Conservation (phyloP, 2,113 vertebrate species). For the Notarius quadriscutis region DNA sequence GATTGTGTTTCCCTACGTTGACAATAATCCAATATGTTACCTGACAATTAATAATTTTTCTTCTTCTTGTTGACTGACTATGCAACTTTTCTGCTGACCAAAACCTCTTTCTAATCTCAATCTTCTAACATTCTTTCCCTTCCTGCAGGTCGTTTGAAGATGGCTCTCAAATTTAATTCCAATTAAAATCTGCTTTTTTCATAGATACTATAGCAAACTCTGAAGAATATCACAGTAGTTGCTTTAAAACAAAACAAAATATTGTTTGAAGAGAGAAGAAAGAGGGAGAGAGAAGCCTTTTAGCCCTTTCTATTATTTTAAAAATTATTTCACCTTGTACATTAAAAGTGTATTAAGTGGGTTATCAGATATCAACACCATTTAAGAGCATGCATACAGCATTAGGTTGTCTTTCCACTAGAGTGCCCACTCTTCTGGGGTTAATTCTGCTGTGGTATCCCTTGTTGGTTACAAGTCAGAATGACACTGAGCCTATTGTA, state of each 20-base stretch:
- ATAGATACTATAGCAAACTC: constrained; percentile 32
- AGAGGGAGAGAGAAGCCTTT: constrained; percentile 6
- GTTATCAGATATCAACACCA: constrained; percentile 24
- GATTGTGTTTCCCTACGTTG: constrained; percentile 63
- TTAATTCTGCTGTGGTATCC: constrained; percentile 63
- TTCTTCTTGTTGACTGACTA: constrained; percentile 33
- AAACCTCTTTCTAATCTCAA: not conserved
- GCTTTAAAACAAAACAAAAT: not conserved
- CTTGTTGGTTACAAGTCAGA: constrained; percentile 65
- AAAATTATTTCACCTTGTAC: not conserved
- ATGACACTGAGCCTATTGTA: constrained; percentile 80
- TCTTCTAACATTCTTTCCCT: constrained; percentile 31
- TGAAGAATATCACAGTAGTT: constrained; percentile 36
- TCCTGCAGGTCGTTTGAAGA: constrained; percentile 57
- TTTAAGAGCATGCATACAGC: constrained; percentile 55
- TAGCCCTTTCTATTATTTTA: not conserved
- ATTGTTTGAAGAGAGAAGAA: constrained; percentile 32
- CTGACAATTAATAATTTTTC: constrained; percentile 54
- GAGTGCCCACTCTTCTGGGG: constrained; percentile 54
- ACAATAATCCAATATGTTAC: constrained; percentile 69
- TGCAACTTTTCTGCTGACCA: not conserved
- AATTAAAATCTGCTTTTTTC: constrained; percentile 39
- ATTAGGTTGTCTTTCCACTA: constrained; percentile 16
- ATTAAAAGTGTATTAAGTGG: not conserved
- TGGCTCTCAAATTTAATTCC: constrained; percentile 50